A percentile compares a stretch with the other conserved stretches of the same genome.
These are phyloP conservation scores for Choloepus didactylus DNA, from an alignment of 2,797 vertebrate genomes.

Conservation along the genomic window DNA sequence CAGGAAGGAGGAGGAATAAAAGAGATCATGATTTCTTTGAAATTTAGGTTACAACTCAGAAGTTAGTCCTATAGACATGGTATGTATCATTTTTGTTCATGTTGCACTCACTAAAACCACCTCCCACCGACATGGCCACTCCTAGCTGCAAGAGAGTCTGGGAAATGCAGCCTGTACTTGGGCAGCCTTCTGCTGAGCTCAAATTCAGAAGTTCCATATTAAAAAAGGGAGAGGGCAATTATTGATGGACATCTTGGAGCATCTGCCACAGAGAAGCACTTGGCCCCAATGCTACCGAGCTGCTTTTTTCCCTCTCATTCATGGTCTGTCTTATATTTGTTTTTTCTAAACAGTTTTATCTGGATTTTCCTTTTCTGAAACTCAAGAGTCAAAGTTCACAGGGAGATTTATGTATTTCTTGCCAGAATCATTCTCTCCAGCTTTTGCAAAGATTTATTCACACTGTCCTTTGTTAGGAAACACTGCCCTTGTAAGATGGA, in stretches of 20 bases:
- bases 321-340: background rate
- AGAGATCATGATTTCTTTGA: background rate
- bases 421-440: background rate
- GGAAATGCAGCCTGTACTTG: background rate
- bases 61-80: too few species aligned
- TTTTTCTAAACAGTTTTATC: background rate
- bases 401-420: background rate
- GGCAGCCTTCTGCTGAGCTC: background rate
- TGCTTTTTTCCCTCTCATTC: background rate
- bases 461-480: background rate
- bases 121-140: background rate
- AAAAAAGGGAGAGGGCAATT: background rate
- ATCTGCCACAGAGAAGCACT: background rate
- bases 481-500: background rate
- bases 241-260: background rate
- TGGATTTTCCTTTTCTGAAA: slow-evolving; percentile 60
- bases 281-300: background rate
- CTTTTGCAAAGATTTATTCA: background rate
- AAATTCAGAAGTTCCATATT: background rate
- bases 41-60: background rate
- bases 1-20: background rate
- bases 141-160: background rate
- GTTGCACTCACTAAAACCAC: background rate
- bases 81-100: background rate
- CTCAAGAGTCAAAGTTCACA: background rate